Percentiles rank a stretch among this genome's conserved stretches.
phyloP scores from a whole-genome alignment of 2,888 invertebrate genomes.

The Eupithecia centaureata region DNA sequence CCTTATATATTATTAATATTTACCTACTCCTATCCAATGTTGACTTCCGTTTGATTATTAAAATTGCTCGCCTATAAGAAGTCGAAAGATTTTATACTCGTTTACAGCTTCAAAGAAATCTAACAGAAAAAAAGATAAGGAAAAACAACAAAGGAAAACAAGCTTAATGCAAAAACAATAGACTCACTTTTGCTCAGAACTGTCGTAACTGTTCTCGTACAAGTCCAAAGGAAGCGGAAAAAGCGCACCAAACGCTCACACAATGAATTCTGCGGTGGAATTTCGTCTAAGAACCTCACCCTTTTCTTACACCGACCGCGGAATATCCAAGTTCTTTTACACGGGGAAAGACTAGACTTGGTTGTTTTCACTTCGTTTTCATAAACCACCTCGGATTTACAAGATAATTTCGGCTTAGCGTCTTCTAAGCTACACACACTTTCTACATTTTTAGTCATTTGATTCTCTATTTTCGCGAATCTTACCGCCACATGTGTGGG shows the following conservation, averaged over 20 bases:
- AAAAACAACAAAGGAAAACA: conserved; percentile 41
- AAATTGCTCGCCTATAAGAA: neutral
- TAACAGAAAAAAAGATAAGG: conserved; percentile 12
- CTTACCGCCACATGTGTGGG: conserved; percentile 51
- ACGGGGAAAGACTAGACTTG: conserved; percentile 68
- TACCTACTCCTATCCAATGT: conserved; percentile 6
- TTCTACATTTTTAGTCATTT: conserved; percentile 62
- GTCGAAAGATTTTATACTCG: neutral
- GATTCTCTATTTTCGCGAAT: conserved; percentile 51
- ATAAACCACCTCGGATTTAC: conserved; percentile 43
- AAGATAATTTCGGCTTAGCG: conserved; percentile 47
- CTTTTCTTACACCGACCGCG: conserved; percentile 66
- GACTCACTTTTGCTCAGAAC: conserved; percentile 62
- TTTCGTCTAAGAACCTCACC: conserved; percentile 71
- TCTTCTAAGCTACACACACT: conserved; percentile 44
- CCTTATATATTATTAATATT: conserved; percentile 24
- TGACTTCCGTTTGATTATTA: neutral
- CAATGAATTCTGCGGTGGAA: conserved; percentile 56
- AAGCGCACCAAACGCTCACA: conserved; percentile 64
- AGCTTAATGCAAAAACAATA: conserved; percentile 44
- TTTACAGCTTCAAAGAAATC: neutral
- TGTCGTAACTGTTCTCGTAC: conserved; percentile 62
- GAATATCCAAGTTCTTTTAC: conserved; percentile 58
- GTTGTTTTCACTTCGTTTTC: conserved; percentile 64
- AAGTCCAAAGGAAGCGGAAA: conserved; percentile 68